Evolutionary conservation across 2,113 vertebrate species (phyloP), one percentile per base, ranked within the genome.

Genomic region (Anas platyrhynchos): DNA sequence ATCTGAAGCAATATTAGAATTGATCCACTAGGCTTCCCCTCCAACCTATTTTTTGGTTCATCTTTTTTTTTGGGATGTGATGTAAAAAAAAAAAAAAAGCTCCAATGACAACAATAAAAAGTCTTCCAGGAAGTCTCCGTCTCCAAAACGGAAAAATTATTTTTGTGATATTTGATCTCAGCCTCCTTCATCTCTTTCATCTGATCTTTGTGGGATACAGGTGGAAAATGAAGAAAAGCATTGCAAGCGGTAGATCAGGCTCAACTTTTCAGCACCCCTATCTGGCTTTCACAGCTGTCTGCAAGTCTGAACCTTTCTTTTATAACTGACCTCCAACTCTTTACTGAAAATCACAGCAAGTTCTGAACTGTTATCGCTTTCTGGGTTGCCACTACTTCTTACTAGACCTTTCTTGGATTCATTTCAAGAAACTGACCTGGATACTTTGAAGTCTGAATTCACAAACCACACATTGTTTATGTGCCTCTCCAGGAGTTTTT

Each of bases 221-320:
- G 72, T 36, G 69, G 88, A 91, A 94, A 89, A 81, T 9, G 43
- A 29, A 91, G 77, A 48, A 81, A 86, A 92, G 29, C 25, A 27
- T 16, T 44, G 43, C 34, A 89, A 95, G 75, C 29, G 22, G 76
- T 44, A 90, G 72, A n/a, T 92, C 85, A 62, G 36, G 63, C 18
- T 93, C 86, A 83, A 67, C 25, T 81, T 93, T 93, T 50, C 18
- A 63, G 50, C 65, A 74, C 16, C n/a, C 23, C 76, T 92, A 56
- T 96, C 86, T 94, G 76, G 55, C 72, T 95, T 88, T 81, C 88
- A 80, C 91, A 96, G 80, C 65, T 56, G 73, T 36, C 83, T 16
- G 1, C 48, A 92, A 58, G 22, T 48, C 81, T 87, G 54, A 93
- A 89, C 77, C 34, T 73, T 86, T 93, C 77, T 91, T 95, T 93